Evolutionary conservation across 2,113 vertebrate species (phyloP).

Genomic region (Noturus placidus): DNA sequence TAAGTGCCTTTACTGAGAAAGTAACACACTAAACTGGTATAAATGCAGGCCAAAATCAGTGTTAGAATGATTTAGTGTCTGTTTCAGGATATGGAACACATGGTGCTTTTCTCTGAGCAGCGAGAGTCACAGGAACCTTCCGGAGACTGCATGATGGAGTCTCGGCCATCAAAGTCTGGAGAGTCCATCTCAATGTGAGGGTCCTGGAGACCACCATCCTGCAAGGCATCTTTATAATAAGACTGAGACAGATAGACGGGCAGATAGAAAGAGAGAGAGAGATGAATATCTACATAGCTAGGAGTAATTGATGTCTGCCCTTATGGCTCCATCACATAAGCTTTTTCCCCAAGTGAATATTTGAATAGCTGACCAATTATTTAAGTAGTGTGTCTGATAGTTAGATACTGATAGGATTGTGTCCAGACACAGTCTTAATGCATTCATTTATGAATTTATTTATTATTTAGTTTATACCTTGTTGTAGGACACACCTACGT

Average conservation of each 20-base stretch:
- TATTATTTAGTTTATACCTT: neutral
- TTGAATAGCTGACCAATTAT: neutral
- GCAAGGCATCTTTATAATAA: slow-evolving; percentile 65
- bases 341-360: neutral
- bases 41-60: slow-evolving; percentile 10
- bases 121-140: slow-evolving; percentile 64
- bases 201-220: slow-evolving; percentile 64
- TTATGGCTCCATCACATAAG: neutral
- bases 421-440: neutral
- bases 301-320: neutral
- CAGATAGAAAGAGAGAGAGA: neutral
- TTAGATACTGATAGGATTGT: neutral
- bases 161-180: slow-evolving; percentile 58
- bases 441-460: neutral
- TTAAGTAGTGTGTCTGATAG: neutral
- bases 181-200: slow-evolving; percentile 61
- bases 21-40: neutral
- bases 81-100: slow-evolving; percentile 65
- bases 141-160: slow-evolving; percentile 64
- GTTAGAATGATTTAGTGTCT: neutral
- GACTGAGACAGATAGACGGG: slow-evolving; percentile 53
- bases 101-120: slow-evolving; percentile 67
- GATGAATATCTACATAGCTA: neutral
- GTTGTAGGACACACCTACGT: neutral
- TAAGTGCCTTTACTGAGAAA: neutral